Percentiles rank a stretch among this genome's conserved stretches.
Conservation (phyloP, 2,888 invertebrate genomes). For the Lepidocyrtoides sp. region DNA sequence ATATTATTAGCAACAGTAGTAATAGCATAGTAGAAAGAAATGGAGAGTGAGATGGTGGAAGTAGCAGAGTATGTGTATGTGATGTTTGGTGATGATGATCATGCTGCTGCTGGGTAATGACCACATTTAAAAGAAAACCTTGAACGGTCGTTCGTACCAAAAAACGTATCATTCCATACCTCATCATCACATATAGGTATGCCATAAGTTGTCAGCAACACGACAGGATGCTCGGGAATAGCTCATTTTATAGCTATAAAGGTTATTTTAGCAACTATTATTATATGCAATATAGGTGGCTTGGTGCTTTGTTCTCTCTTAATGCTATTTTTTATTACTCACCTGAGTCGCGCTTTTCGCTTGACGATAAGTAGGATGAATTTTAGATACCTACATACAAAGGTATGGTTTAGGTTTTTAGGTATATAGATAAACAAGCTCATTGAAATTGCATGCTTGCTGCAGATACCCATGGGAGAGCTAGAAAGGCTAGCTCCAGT, state of each 20-base stretch:
- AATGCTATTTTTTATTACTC: constrained; percentile 21
- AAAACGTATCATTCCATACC: constrained; percentile 12
- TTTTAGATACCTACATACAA: neutral
- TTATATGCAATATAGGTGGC: neutral
- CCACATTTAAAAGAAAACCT: constrained; percentile 64
- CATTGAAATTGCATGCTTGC: neutral
- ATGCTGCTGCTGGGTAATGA: constrained; percentile 56
- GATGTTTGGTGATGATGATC: constrained; percentile 1
- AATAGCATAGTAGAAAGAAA: neutral
- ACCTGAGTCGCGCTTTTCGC: constrained; percentile 35
- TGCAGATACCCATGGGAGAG: constrained; percentile 2
- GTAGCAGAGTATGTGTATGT: no score
- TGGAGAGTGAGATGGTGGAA: neutral
- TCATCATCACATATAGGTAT: neutral
- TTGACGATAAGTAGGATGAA: neutral
- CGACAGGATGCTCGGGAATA: constrained; percentile 20
- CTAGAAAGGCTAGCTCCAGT: constrained; percentile 33
- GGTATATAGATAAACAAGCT: neutral
- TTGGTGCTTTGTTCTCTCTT: constrained; percentile 41
- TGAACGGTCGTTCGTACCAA: constrained; percentile 70
- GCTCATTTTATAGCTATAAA: no score
- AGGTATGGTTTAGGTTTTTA: neutral
- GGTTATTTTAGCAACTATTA: no score
- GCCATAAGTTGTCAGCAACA: constrained; percentile 47
- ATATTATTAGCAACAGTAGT: constrained; percentile 16